Conservation (phyloP, 2,113 vertebrate genomes). For the Chinchilla lanigera region DNA sequence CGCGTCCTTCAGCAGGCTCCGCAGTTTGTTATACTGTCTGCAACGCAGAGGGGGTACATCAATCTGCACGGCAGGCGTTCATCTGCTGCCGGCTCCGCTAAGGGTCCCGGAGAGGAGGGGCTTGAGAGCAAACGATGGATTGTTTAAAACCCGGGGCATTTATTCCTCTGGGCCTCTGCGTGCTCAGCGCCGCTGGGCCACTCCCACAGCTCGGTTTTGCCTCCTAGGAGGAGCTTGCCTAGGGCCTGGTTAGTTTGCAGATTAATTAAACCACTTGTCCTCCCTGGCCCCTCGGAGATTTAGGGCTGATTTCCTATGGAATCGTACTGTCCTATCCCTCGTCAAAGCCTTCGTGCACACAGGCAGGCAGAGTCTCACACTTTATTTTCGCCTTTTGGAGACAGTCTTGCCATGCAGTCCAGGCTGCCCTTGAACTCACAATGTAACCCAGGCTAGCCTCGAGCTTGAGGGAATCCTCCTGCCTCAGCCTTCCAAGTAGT, state of each 20-base stretch:
- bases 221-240: neutral
- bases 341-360: neutral
- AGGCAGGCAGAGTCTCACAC: neutral
- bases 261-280: neutral
- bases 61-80: neutral
- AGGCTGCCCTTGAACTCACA: neutral
- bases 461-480: neutral
- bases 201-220: neutral
- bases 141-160: neutral
- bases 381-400: neutral
- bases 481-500: neutral
- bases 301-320: neutral
- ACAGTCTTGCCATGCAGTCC: neutral
- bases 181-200: neutral
- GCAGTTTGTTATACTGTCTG: constrained; percentile 94
- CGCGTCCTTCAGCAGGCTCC: constrained; percentile 92
- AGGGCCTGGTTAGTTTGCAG: neutral
- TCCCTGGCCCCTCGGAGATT: neutral
- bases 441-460: neutral
- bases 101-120: neutral
- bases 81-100: constrained; percentile 23
- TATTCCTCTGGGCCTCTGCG: neutral
- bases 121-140: constrained; percentile 42
- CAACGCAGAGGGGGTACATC: constrained; percentile 39
- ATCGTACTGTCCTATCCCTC: neutral